Evolutionary conservation across 2,888 invertebrate genomes (phyloP).

Genomic region (Desoria tigrina): DNA sequence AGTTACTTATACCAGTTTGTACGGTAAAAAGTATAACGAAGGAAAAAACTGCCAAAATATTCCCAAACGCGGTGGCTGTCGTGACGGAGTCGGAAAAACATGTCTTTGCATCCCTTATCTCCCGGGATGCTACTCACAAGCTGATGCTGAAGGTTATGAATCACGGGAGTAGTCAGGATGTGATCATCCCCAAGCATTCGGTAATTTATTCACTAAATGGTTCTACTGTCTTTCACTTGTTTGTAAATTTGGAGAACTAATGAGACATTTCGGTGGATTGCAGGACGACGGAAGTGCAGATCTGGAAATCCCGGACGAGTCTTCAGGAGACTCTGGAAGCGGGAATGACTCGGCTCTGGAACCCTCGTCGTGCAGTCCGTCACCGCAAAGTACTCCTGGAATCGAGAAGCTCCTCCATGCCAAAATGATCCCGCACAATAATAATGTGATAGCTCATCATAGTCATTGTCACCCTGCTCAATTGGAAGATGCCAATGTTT

Average conservation of each 20-base stretch:
- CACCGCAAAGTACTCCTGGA: slow-evolving; percentile 57
- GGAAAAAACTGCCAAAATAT: slow-evolving; percentile 89
- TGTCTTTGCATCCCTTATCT: slow-evolving; percentile 86
- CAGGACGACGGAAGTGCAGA: slow-evolving; percentile 32
- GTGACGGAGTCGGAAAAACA: slow-evolving; percentile 78
- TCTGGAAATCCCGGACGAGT: slow-evolving; percentile 55
- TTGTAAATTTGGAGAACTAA: not conserved
- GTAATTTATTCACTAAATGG: slow-evolving; percentile 21
- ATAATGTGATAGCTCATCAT: slow-evolving; percentile 17
- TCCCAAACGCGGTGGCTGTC: slow-evolving; percentile 91
- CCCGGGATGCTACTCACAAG: slow-evolving; percentile 82
- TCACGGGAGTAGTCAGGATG: slow-evolving; percentile 60
- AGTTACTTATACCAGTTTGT: slow-evolving; percentile 83
- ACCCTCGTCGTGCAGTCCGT: slow-evolving; percentile 49
- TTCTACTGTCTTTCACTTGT: not conserved
- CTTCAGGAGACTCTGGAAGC: slow-evolving; percentile 59
- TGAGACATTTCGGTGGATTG: not conserved
- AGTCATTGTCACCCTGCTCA: slow-evolving; percentile 14
- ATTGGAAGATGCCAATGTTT: slow-evolving; percentile 10
- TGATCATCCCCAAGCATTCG: slow-evolving; percentile 19
- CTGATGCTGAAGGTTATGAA: slow-evolving; percentile 85
- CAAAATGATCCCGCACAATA: slow-evolving; percentile 20
- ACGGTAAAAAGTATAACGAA: slow-evolving; percentile 85
- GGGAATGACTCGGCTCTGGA: slow-evolving; percentile 56
- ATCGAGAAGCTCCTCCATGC: slow-evolving; percentile 48